phyloP scores from a whole-genome alignment of 2,888 invertebrate genomes.

The Celastrina argiolus region DNA sequence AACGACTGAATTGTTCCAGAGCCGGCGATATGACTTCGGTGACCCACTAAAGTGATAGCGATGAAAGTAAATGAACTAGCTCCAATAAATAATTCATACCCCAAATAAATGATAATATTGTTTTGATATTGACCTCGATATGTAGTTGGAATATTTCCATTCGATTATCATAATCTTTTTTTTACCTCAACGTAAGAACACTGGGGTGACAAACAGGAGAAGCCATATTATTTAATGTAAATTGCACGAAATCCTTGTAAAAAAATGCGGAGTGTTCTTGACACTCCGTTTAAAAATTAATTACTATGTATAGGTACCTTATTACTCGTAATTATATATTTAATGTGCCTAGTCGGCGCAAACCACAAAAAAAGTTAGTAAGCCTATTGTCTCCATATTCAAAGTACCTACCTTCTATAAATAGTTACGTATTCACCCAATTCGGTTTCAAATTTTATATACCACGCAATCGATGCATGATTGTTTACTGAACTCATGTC shows the following conservation, averaged over 20 bases:
- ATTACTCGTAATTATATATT: constrained; percentile 14
- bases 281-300: neutral
- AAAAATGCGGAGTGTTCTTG: neutral
- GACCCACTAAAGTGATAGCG: constrained; percentile 66
- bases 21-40: constrained; percentile 41
- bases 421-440: constrained; percentile 6
- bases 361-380: constrained; percentile 6
- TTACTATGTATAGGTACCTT: neutral
- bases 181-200: neutral
- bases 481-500: neutral
- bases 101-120: constrained; percentile 59
- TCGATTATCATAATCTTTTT: constrained; percentile 17
- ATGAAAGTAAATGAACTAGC: constrained; percentile 65
- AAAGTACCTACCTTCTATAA: constrained; percentile 2
- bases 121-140: constrained; percentile 66
- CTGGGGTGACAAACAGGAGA: neutral
- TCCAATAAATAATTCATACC: constrained; percentile 62
- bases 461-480: neutral
- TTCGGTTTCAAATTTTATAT: neutral
- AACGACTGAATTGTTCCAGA: constrained; percentile 2
- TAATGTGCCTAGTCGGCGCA: neutral
- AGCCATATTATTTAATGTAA: neutral
- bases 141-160: constrained; percentile 22
- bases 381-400: neutral
- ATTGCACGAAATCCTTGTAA: too few relatives aligned